Evolutionary conservation across 2,113 vertebrate species (phyloP), one percentile per base, ranked within the genome.

Genomic region (Centropristis striata): DNA sequence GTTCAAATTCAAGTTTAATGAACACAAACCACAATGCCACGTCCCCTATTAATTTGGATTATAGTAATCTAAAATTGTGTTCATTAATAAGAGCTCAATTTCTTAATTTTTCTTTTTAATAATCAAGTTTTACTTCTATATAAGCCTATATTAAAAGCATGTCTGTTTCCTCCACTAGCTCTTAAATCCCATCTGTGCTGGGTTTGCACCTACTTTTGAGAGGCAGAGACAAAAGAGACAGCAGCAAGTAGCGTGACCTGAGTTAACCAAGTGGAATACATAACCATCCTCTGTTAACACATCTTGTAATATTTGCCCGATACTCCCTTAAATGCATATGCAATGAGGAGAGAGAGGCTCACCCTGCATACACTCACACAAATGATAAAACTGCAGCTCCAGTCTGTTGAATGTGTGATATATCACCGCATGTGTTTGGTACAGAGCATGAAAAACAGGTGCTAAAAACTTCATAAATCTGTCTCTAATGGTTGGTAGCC

Each of bases 331-430:
- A 46, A 46, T 60, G 36, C 57, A 4, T 60, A 21, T 14, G 57
- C 36, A 60, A 21, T n/a, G 57, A 58, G 16, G 28, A n/a, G 57
- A n/a, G 57, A 39, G n/a, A 60, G 57, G n/a, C 37, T 60, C 37
- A 9, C 21, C 55, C n/a, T 58, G 32, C 32, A 58, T 7, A 61
- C n/a, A 42, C 36, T 23, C 36, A 21, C 55, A 36, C 27, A 36
- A 20, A 32, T 20, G 28, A 12, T 28, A 27, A 18, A 18, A 36
- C 28, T 10, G 54, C 0, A 27, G 20, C 55, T 20, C 10, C 9
- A 20, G 25, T 15, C 53, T 28, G 53, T 3, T 32, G 54, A 9
- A 20, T n/a, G 16, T 57, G 18, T 54, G 21, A 25, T 13, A 53
- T 5, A 23, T 32, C 32, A 32, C 32, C 15, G 14, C 41, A 41